Base-by-base conservation (phyloP, 2,113 vertebrate species). In the Cervus canadensis region DNA sequence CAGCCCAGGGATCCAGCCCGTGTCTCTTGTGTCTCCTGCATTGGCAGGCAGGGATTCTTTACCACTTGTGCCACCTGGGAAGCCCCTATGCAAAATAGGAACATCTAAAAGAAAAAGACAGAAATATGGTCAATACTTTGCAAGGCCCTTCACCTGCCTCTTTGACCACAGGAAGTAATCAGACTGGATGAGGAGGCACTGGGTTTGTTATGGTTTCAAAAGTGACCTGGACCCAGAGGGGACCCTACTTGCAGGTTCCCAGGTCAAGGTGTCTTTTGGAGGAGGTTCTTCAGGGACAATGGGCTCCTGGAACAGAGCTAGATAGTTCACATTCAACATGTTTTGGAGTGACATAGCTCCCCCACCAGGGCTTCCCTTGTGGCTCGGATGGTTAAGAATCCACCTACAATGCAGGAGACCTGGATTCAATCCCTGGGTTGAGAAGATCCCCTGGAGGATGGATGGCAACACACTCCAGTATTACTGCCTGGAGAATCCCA, bases 101-200 rank as follows among this genome's bases (percentile, higher is more conserved):
- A 4, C 64, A 7, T 33, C n/a, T 60, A 4, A 89, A n/a, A 40
- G 6, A 30, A 19, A 57, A 36, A 30, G 3, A 9, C 87, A 56
- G 56, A 81, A 97, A 64, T 7, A 23, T 0, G 2, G 4, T 1
- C 7, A 21, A 12, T 45, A 67, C 36, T 26, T 45, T 17, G 28
- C 48, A n/a, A 36, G 25, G 17, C 12, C 25, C 10, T 12, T 67
- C 60, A 14, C 15, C 4, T 4, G 25, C 0, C 3, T 87, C 59
- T 79, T 87, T 5, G 3, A 30, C 93, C 50, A 25, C 64, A 94
- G 59, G 59, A 96, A 95, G 78, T 85, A 43, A 88, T 59, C 52
- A 82, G 89, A 50, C 33, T 10, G 5, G 85, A n/a, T 33, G 26
- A 48, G 13, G 50, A 48, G 16, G n/a, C 33, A 12, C 54, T 50